Percentiles rank a stretch among this genome's conserved stretches.
Evolutionary conservation across 2,113 vertebrate species (phyloP).

Genomic region (Xenopus laevis): DNA sequence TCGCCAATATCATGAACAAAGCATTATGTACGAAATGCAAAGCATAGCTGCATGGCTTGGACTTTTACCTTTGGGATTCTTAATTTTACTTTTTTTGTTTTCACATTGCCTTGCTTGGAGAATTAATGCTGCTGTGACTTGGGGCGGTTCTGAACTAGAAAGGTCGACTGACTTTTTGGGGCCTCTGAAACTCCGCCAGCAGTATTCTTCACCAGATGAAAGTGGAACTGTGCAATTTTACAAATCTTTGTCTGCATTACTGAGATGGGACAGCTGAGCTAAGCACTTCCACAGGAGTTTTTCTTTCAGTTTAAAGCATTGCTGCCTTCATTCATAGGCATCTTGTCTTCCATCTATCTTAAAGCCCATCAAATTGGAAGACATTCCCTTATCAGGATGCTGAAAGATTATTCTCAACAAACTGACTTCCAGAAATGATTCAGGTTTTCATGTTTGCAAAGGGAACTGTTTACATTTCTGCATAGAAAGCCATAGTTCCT

Average conservation of each 20-base stretch:
- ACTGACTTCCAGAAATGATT: too few species aligned
- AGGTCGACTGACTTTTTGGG: neutral
- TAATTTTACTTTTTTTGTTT: neutral
- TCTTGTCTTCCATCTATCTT: too few species aligned
- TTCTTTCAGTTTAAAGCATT: neutral
- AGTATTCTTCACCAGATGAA: neutral
- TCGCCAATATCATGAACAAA: conserved; percentile 83
- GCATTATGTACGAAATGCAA: conserved; percentile 55
- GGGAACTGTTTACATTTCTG: too few species aligned
- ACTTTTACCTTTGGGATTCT: neutral
- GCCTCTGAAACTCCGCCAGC: neutral
- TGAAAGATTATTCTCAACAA: too few species aligned
- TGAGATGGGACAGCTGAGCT: neutral
- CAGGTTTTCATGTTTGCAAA: too few species aligned
- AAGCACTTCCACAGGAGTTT: neutral
- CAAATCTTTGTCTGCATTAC: neutral
- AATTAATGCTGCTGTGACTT: neutral
- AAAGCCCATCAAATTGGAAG: too few species aligned
- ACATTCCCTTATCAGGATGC: too few species aligned
- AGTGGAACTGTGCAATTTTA: too few species aligned
- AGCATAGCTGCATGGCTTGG: neutral
- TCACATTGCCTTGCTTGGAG: neutral
- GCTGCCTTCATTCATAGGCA: too few species aligned
- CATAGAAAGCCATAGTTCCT: too few species aligned
- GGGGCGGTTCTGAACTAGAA: neutral